Percentiles rank a stretch among this genome's conserved stretches.
Evolutionary conservation across 2,797 vertebrate genomes (phyloP).

Genomic region (Spondyliosoma cantharus): DNA sequence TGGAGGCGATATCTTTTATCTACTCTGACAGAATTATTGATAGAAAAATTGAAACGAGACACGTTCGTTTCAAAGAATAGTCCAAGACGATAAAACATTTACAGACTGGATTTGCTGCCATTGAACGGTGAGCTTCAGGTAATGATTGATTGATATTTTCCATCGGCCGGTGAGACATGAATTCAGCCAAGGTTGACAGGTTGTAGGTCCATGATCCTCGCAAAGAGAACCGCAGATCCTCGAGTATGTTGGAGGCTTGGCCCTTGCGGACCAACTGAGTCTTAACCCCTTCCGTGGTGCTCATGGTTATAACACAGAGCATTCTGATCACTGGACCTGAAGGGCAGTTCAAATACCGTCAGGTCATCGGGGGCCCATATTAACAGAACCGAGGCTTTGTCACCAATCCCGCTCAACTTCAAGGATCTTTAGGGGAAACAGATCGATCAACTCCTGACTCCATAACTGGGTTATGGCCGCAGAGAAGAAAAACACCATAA

Average conservation of each 20-base stretch:
- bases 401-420: slow-evolving; percentile 80
- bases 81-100: slow-evolving; percentile 57
- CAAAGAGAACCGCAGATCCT: slow-evolving; percentile 76
- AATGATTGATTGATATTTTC: slow-evolving; percentile 74
- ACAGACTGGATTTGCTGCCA: slow-evolving; percentile 62
- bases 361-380: slow-evolving; percentile 78
- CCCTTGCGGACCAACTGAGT: slow-evolving; percentile 71
- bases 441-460: slow-evolving; percentile 80
- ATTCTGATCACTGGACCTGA: slow-evolving; percentile 75
- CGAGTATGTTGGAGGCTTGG: slow-evolving; percentile 76
- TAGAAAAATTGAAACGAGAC: slow-evolving; percentile 11
- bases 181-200: slow-evolving; percentile 72
- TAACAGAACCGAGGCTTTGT: slow-evolving; percentile 82
- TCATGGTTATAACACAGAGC: slow-evolving; percentile 66
- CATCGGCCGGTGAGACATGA: slow-evolving; percentile 65
- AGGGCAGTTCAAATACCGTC: slow-evolving; percentile 80
- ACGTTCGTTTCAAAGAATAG: slow-evolving; percentile 12
- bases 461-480: slow-evolving; percentile 59
- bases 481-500: slow-evolving; percentile 50
- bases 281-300: slow-evolving; percentile 75
- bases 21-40: slow-evolving; percentile 31
- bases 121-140: slow-evolving; percentile 57
- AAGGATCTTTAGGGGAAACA: slow-evolving; percentile 79
- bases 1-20: background rate
- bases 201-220: slow-evolving; percentile 69